Percentiles rank a stretch among this genome's conserved stretches.
These are phyloP conservation scores for Drosophila melanocephala DNA, from an alignment of 2,888 invertebrate genomes.

Conservation along the genomic window DNA sequence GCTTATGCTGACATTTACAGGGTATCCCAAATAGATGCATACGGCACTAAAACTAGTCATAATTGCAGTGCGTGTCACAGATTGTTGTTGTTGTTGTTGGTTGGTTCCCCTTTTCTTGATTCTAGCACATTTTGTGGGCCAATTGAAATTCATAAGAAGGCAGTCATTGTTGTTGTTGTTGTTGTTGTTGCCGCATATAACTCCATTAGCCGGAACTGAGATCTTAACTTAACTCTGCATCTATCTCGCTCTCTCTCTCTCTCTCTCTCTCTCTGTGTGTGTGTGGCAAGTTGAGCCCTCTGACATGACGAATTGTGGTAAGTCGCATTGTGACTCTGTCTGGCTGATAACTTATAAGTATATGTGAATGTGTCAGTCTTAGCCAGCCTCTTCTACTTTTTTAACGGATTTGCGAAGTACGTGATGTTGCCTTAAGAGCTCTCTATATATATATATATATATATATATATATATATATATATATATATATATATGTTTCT, in stretches of 20 bases:
- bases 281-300: constrained; percentile 31
- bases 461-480: no score
- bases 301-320: constrained; percentile 77
- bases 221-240: constrained; percentile 33
- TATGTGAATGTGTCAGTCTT: constrained; percentile 11
- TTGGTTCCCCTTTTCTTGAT: constrained; percentile 8
- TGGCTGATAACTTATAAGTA: constrained; percentile 2
- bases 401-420: constrained; percentile 48
- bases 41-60: neutral
- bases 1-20: neutral
- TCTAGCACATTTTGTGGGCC: constrained; percentile 51
- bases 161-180: constrained; percentile 20
- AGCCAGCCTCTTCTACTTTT: constrained; percentile 24
- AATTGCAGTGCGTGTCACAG: constrained; percentile 30
- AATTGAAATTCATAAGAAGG: constrained; percentile 77
- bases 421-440: constrained; percentile 34
- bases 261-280: neutral
- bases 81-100: constrained; percentile 15
- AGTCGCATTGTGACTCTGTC: constrained; percentile 46
- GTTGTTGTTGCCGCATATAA: constrained; percentile 17
- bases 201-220: constrained; percentile 72
- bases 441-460: neutral
- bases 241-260: neutral
- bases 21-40: constrained; percentile 17
- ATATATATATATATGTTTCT: neutral